These are phyloP conservation scores for Oxyruncus cristatus DNA, from an alignment of 2,113 vertebrate species.

Conservation along the genomic window DNA sequence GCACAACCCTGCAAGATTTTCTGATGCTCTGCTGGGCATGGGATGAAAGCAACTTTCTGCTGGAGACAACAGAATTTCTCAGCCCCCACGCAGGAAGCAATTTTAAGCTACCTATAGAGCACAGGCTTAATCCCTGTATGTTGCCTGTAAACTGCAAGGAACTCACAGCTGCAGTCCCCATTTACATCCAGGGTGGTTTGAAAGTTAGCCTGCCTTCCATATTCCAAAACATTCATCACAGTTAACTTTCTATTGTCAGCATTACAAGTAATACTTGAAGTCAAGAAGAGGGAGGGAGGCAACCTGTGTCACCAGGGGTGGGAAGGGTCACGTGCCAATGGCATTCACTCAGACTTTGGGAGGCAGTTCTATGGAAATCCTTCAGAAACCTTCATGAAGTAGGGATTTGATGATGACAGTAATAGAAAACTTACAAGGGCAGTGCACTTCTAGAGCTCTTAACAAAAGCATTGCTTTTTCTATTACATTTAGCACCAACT, in stretches of 20 bases:
- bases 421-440: not conserved
- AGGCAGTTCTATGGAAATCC: not conserved
- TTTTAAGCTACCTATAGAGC: not conserved
- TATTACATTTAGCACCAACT: not conserved
- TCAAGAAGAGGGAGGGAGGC: not conserved
- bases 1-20: not conserved
- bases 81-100: not conserved
- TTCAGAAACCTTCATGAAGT: not conserved
- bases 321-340: accelerated
- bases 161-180: not conserved
- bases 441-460: not conserved
- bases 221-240: not conserved
- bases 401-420: not conserved
- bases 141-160: not conserved
- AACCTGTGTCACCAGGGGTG: not conserved
- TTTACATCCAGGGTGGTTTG: not conserved
- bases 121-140: not conserved
- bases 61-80: not conserved
- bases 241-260: not conserved
- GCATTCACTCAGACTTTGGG: not conserved
- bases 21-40: not conserved
- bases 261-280: not conserved
- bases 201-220: not conserved
- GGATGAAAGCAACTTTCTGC: not conserved
- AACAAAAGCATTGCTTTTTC: not conserved